Conservation (phyloP, 2,113 vertebrate genomes). For the Terrapene triunguis region DNA sequence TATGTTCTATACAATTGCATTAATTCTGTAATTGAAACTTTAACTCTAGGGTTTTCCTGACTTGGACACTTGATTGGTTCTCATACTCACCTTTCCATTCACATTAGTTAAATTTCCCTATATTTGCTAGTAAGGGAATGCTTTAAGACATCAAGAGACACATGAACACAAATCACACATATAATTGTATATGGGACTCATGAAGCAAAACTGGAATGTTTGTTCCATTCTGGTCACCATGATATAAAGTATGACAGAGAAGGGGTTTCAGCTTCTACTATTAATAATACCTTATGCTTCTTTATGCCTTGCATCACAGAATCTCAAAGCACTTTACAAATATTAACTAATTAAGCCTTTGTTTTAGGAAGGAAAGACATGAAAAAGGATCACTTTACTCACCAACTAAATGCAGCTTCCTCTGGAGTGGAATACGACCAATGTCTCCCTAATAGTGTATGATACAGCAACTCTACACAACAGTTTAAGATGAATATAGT, state of each 20-base stretch:
- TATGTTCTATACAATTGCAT: not conserved
- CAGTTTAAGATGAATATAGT: not conserved
- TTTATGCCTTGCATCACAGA: not conserved
- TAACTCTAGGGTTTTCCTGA: not conserved
- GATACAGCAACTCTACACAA: not conserved
- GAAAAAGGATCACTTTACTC: not conserved
- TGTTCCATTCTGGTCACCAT: not conserved
- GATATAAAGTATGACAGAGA: not conserved
- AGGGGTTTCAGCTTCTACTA: not conserved
- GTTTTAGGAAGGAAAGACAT: not conserved
- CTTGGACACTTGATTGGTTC: not conserved
- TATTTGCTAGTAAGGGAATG: not conserved
- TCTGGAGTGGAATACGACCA: rapidly evolving
- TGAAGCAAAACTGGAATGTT: rapidly evolving
- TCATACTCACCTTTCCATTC: not conserved
- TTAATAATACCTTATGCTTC: not conserved
- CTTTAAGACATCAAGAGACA: not conserved
- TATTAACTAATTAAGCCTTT: not conserved
- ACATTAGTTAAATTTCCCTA: not conserved
- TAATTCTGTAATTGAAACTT: not conserved
- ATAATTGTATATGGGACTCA: rapidly evolving
- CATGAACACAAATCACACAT: not conserved
- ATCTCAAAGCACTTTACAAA: not conserved
- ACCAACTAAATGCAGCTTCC: rapidly evolving
- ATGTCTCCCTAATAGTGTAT: not conserved